These are phyloP conservation scores for Pipistrellus nathusii DNA, from an alignment of 2,797 vertebrate species.

Conservation along the genomic window DNA sequence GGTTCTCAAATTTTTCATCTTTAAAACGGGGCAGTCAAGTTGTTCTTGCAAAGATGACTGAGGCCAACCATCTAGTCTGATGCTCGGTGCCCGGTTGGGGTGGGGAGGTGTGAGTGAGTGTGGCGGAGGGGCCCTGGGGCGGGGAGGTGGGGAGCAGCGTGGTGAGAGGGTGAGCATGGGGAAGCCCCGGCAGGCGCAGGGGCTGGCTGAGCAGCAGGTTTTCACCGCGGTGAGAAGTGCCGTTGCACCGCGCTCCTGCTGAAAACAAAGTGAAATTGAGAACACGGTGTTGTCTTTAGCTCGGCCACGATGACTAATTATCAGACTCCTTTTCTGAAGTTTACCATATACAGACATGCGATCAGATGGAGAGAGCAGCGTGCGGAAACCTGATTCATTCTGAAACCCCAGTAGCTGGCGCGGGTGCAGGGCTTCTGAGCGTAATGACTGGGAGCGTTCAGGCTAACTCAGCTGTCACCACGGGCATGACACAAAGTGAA, in stretches of 20 bases:
- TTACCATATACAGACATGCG: slow-evolving; percentile 93
- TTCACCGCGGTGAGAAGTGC: slow-evolving; percentile 73
- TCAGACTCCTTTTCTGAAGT: slow-evolving; percentile 95
- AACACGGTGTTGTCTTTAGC: slow-evolving; percentile 92
- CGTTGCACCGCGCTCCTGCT: slow-evolving; percentile 80
- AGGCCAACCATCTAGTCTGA: not conserved
- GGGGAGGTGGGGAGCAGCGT: not conserved
- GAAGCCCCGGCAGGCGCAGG: not conserved
- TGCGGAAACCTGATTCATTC: slow-evolving; percentile 90
- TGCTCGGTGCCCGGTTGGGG: not conserved
- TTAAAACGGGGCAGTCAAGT: not conserved
- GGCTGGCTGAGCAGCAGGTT: slow-evolving; percentile 19
- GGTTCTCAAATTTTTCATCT: not conserved
- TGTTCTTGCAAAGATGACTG: not conserved
- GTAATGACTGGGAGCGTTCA: slow-evolving; percentile 87
- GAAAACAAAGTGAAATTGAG: slow-evolving; percentile 86
- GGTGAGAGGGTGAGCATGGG: not conserved
- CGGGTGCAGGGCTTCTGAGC: slow-evolving; percentile 84
- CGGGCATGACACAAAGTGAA: slow-evolving; percentile 83
- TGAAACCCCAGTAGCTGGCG: slow-evolving; percentile 88
- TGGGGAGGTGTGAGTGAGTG: not conserved
- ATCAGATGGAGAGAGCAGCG: slow-evolving; percentile 85
- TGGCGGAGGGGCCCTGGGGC: not conserved
- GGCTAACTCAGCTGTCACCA: slow-evolving; percentile 86
- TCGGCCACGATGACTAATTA: slow-evolving; percentile 94